These are phyloP conservation scores for Cephus rjabovi DNA, from an alignment of 2,888 invertebrate species.

Conservation along the genomic window DNA sequence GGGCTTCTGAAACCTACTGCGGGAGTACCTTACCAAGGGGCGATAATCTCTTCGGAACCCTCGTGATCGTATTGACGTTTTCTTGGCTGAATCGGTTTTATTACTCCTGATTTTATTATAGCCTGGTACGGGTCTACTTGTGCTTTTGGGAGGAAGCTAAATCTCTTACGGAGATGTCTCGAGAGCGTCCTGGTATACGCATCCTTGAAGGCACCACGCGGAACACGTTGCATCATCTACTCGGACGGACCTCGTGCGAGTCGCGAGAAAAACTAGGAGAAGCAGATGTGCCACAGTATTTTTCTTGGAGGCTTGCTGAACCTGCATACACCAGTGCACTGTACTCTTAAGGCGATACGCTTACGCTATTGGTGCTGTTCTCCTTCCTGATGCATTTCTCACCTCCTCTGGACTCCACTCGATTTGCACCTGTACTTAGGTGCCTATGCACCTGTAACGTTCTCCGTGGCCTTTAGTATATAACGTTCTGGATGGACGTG, in stretches of 20 bases:
- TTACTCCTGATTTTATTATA: not conserved
- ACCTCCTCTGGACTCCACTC: not conserved
- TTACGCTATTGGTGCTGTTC: not conserved
- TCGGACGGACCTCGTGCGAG: slow-evolving; percentile 24
- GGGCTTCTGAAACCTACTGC: slow-evolving; percentile 53
- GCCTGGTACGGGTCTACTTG: not conserved
- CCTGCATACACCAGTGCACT: not conserved
- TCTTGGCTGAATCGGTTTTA: not conserved
- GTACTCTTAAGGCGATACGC: not conserved
- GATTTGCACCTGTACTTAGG: not conserved
- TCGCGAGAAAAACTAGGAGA: slow-evolving; percentile 37
- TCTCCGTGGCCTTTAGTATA: not conserved
- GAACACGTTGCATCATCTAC: slow-evolving; percentile 41
- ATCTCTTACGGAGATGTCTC: not conserved
- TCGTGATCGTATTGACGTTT: not conserved
- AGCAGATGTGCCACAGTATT: slow-evolving; percentile 30
- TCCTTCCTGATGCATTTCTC: not conserved
- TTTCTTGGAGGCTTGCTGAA: slow-evolving; percentile 21
- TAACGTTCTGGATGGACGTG: not conserved
- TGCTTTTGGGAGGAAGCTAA: not conserved
- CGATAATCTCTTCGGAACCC: not conserved
- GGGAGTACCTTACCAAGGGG: not conserved
- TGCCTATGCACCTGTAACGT: not conserved
- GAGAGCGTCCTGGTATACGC: not conserved
- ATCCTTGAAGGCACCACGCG: slow-evolving; percentile 10